Conservation (phyloP, 2,888 invertebrate genomes). For the Myopa testacea region DNA sequence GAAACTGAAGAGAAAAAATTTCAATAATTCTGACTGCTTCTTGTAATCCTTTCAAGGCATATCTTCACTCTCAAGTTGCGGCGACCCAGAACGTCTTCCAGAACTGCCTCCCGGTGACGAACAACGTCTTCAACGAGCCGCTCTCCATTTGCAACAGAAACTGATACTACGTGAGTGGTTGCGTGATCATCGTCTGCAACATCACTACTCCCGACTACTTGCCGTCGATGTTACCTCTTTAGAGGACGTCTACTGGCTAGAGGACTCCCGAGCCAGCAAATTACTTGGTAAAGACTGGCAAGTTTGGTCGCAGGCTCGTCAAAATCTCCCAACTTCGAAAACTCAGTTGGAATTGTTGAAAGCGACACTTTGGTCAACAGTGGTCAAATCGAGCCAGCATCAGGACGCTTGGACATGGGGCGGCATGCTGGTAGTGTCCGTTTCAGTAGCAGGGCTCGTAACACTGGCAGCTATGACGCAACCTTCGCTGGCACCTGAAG, state of each 20-base stretch:
- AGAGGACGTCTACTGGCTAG: constrained; percentile 91
- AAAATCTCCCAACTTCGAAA: constrained; percentile 85
- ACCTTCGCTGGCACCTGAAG: constrained; percentile 89
- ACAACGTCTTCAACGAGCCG: constrained; percentile 84
- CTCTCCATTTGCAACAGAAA: constrained; percentile 83
- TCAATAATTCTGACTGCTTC: too few species aligned
- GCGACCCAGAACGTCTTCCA: constrained; percentile 79
- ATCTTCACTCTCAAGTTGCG: constrained; percentile 84
- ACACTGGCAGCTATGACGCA: constrained; percentile 92
- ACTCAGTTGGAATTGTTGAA: constrained; percentile 82
- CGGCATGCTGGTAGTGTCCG: constrained; percentile 91
- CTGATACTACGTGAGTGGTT: constrained; percentile 89
- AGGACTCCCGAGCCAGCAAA: constrained; percentile 82
- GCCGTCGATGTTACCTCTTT: constrained; percentile 86
- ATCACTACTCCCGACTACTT: constrained; percentile 79
- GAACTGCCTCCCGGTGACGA: constrained; percentile 88
- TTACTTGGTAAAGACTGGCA: constrained; percentile 84
- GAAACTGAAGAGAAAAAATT: too few species aligned
- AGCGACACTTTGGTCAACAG: constrained; percentile 86
- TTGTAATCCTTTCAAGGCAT: constrained; percentile 73
- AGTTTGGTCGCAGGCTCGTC: constrained; percentile 83
- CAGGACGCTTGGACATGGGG: constrained; percentile 94
- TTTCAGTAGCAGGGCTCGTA: constrained; percentile 88
- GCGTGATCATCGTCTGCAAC: constrained; percentile 78
- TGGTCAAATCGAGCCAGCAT: constrained; percentile 86